A percentile compares a stretch with the other conserved stretches of the same genome.
These are phyloP conservation scores for Pogoniulus pusillus DNA, from an alignment of 2,797 vertebrate species.

Conservation along the genomic window DNA sequence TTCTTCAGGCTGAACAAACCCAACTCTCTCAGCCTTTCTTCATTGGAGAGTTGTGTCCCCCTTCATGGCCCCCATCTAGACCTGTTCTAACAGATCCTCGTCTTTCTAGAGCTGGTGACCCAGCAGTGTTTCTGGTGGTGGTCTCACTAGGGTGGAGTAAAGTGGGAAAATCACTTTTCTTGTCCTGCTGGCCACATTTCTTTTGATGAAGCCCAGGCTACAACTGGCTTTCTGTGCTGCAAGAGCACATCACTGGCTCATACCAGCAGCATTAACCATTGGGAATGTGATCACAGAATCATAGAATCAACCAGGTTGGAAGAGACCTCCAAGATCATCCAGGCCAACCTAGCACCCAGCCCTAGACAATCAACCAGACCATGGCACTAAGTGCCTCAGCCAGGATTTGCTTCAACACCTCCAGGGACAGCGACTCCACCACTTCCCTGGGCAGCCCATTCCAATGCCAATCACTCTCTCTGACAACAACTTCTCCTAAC, in stretches of 20 bases:
- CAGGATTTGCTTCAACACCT: too few species aligned
- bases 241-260: neutral
- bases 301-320: too few species aligned
- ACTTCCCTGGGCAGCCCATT: too few species aligned
- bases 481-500: too few species aligned
- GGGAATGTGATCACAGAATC: too few species aligned
- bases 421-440: too few species aligned
- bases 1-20: neutral
- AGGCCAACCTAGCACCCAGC: too few species aligned
- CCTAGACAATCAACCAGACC: too few species aligned
- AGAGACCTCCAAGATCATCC: too few species aligned
- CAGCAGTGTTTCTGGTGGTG: neutral
- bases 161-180: neutral
- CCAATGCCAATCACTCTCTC: too few species aligned
- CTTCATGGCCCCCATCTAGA: neutral
- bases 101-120: neutral
- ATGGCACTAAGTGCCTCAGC: too few species aligned
- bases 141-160: neutral
- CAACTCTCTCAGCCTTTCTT: neutral
- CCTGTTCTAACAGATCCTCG: too few species aligned
- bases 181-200: fast-evolving
- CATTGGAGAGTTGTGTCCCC: neutral
- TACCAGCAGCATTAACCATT: neutral
- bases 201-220: neutral
- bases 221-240: neutral